Percentiles rank a stretch among this genome's conserved stretches.
These are phyloP conservation scores for Scolopax rusticola DNA, from an alignment of 2,797 vertebrate species.

Conservation along the genomic window DNA sequence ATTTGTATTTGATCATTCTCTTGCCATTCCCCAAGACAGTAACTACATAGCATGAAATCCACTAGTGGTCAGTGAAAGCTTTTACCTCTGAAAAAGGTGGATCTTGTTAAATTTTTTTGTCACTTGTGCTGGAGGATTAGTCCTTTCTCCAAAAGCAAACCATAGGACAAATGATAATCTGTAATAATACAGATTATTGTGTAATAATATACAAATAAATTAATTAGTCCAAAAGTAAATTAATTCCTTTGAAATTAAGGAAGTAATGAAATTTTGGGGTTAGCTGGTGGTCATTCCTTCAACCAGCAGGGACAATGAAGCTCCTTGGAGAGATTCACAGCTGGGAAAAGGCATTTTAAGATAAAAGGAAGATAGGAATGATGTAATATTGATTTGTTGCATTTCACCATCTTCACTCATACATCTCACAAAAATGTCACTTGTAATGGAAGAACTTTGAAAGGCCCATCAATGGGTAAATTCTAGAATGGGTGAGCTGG, in stretches of 20 bases:
- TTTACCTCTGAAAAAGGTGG: not conserved
- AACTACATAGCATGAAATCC: not conserved
- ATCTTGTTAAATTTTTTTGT: not conserved
- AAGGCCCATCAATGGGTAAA: not conserved
- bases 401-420: not conserved
- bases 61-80: not conserved
- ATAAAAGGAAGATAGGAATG: not conserved
- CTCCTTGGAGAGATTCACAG: not conserved
- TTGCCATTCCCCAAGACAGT: not conserved
- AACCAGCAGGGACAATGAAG: not conserved
- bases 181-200: not conserved
- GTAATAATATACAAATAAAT: not conserved
- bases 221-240: not conserved
- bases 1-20: conserved; percentile 14
- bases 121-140: not conserved
- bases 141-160: not conserved
- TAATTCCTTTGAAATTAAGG: not conserved
- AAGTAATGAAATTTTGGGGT: not conserved
- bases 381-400: not conserved
- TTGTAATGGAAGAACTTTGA: not conserved
- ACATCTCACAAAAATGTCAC: not conserved
- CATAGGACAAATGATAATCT: not conserved
- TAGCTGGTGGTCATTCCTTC: not conserved
- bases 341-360: not conserved
- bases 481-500: not conserved